phyloP scores from a whole-genome alignment of 2,113 vertebrate species.

The Empidonax alnorum region DNA sequence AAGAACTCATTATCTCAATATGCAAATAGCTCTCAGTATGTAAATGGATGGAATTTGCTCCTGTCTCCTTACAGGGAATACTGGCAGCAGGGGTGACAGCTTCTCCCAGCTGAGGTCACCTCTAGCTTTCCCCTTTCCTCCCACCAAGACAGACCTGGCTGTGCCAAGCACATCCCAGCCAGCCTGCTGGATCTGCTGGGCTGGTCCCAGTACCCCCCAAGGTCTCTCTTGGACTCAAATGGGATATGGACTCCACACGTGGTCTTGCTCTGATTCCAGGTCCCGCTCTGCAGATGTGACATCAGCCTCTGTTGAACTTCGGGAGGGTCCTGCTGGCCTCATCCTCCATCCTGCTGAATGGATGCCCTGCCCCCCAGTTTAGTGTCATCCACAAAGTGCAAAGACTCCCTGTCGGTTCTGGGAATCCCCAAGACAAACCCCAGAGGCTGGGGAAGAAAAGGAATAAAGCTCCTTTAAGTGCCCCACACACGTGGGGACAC shows the following conservation, averaged over 20 bases:
- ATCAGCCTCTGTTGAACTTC: not conserved
- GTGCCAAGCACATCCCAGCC: not conserved
- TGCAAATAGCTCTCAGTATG: not conserved
- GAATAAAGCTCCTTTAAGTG: not conserved
- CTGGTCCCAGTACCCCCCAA: not conserved
- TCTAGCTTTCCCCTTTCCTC: not conserved
- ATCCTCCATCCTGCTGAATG: not conserved
- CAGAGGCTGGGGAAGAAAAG: not conserved
- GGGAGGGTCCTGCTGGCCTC: not conserved
- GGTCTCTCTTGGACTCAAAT: not conserved
- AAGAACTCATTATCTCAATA: not conserved
- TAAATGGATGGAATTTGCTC: not conserved
- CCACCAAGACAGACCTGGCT: accelerated
- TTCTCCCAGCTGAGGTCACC: not conserved
- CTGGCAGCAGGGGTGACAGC: not conserved
- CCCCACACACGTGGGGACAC: accelerated
- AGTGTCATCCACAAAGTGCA: not conserved
- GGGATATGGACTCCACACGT: not conserved
- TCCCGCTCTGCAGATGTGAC: not conserved
- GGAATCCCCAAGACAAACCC: not conserved
- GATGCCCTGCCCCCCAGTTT: not conserved
- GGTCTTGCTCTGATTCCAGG: not conserved
- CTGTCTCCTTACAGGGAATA: not conserved
- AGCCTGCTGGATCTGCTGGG: not conserved
- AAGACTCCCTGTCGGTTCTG: not conserved